Evolutionary conservation across 2,888 invertebrate species (phyloP).

Genomic region (Habroteleia sp.): DNA sequence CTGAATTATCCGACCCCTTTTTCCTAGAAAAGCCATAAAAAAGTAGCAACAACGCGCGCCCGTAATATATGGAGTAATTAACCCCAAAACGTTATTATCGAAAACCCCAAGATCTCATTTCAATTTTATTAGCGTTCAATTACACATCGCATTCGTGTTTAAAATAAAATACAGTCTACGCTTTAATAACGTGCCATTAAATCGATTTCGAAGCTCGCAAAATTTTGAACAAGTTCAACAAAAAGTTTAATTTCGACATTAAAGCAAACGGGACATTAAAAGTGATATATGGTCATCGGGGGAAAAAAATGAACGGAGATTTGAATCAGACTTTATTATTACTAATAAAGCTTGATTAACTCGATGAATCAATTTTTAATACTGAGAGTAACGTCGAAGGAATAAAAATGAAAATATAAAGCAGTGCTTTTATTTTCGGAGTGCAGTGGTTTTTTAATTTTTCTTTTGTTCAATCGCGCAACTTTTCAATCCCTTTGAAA

Average conservation of each 20-base stretch:
- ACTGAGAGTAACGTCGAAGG: too few relatives aligned
- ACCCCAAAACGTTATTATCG: constrained; percentile 42
- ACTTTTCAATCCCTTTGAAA: not conserved
- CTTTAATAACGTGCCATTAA: constrained; percentile 23
- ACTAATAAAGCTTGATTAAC: too few relatives aligned
- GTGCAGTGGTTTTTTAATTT: not conserved
- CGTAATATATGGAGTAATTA: constrained; percentile 39
- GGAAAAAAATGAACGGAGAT: too few relatives aligned
- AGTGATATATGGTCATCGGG: not conserved
- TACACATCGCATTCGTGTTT: constrained; percentile 3
- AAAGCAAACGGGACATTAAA: constrained; percentile 8
- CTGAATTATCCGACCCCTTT: constrained; percentile 49
- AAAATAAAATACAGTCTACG: constrained; percentile 2
- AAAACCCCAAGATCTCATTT: constrained; percentile 25
- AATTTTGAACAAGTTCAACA: constrained; percentile 8
- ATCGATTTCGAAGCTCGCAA: not conserved
- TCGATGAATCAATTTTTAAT: too few relatives aligned
- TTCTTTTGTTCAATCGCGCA: too few relatives aligned
- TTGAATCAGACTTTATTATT: too few relatives aligned
- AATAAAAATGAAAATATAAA: too few relatives aligned
- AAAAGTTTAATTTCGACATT: constrained; percentile 11
- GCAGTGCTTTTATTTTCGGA: too few relatives aligned
- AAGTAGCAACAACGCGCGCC: constrained; percentile 24
- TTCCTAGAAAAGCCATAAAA: constrained; percentile 44
- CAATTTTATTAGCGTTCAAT: constrained; percentile 31